Evolutionary conservation across 1,140 invertebrate species (phyloP).

Genomic region (Lepidurus packardi): DNA sequence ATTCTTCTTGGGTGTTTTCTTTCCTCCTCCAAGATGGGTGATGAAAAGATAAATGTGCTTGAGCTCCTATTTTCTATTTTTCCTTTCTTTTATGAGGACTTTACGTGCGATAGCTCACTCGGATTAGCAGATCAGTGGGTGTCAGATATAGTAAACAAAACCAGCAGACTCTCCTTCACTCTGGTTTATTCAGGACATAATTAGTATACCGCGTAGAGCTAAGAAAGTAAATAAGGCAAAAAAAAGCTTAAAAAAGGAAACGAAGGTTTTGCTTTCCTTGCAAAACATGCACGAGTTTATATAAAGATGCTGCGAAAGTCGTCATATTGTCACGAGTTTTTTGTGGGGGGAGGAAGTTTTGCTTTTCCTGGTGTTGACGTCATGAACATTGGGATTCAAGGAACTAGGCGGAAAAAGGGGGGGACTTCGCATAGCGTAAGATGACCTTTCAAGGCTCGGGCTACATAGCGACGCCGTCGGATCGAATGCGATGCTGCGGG

Average conservation of each 20-base stretch:
- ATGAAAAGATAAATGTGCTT: too few relatives aligned
- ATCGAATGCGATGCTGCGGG: not conserved
- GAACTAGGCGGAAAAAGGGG: not conserved
- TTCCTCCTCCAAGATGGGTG: too few relatives aligned
- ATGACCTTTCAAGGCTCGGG: conserved; percentile 15
- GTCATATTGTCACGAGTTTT: conserved; percentile 4
- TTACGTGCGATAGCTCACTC: not conserved
- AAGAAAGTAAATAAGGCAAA: not conserved
- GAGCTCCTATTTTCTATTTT: too few relatives aligned
- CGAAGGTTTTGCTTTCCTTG: too few relatives aligned
- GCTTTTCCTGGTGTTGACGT: not conserved
- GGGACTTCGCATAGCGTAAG: not conserved
- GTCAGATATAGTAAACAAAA: not conserved
- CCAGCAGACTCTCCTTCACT: not conserved
- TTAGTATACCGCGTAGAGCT: conserved; percentile 11
- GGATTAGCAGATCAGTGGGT: not conserved
- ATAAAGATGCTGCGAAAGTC: not conserved
- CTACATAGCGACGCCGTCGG: not conserved
- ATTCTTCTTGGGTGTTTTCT: too few relatives aligned
- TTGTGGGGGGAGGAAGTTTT: not conserved
- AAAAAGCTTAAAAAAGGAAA: not conserved
- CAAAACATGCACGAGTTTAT: not conserved
- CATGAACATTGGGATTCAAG: not conserved
- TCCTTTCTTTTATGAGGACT: too few relatives aligned
- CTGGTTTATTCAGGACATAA: not conserved